A percentile compares a stretch with the other conserved stretches of the same genome.
Conservation (phyloP, 1,140 invertebrate genomes). For the Delia radicum region DNA sequence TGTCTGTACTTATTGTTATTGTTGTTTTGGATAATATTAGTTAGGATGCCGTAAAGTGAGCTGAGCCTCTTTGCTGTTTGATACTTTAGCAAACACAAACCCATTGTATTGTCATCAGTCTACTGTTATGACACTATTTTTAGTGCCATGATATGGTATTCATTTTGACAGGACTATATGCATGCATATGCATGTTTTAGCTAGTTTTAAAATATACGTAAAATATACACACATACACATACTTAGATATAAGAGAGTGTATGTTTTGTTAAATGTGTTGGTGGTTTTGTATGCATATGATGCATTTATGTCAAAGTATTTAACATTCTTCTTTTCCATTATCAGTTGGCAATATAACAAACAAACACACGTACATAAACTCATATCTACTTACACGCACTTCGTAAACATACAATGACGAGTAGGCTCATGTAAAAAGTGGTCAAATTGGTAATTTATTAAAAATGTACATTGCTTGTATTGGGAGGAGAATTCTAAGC, state of each 20-base stretch:
- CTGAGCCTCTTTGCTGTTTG: constrained; percentile 14
- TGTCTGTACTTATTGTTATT: background rate
- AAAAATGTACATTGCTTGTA: too few relatives aligned
- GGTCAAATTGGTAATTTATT: too few relatives aligned
- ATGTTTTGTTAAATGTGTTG: constrained; percentile 19
- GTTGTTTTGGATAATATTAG: background rate
- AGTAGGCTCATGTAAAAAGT: too few relatives aligned
- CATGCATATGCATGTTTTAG: background rate
- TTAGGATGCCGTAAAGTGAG: background rate
- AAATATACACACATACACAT: background rate
- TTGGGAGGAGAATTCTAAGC: too few relatives aligned
- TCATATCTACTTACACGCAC: background rate
- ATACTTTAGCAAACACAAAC: constrained; percentile 4
- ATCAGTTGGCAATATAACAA: constrained; percentile 19
- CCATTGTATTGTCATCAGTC: constrained; percentile 20
- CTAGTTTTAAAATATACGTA: background rate
- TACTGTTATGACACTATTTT: constrained; percentile 54
- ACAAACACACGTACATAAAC: background rate
- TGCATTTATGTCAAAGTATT: constrained; percentile 23
- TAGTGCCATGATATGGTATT: constrained; percentile 53
- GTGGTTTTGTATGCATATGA: constrained; percentile 13
- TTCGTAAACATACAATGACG: too few relatives aligned
- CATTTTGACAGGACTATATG: constrained; percentile 46
- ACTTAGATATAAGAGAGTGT: background rate
- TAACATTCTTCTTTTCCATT: constrained; percentile 20